Evolutionary conservation across 2,888 invertebrate genomes (phyloP), one percentile per base, ranked within the genome.

Genomic region (Nysson spinosus): DNA sequence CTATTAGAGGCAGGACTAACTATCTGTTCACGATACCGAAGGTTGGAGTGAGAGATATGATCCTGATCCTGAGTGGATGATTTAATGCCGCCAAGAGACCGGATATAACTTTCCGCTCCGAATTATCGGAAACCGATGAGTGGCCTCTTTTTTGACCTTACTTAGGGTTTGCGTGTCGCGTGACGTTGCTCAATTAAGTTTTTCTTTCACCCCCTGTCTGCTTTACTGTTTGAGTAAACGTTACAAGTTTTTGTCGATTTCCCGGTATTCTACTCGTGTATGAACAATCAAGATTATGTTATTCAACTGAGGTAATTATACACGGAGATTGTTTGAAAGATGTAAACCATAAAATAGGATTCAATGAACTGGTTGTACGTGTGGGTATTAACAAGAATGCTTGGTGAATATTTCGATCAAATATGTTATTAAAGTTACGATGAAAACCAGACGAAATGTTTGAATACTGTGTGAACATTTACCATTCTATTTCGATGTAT

Each of bases 41-140:
- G n/a, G n/a, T n/a, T n/a, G n/a, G n/a, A n/a, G n/a, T 75, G 72
- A 75, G 68, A 54, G 39, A 30, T 24, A 47, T 72, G 65, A 51
- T 55, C 46, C 44, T 55, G 61, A 62, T 62, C 61, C 62, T 34
- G 52, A 63, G 52, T 50, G 55, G 65, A 37, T 70, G 79, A 79
- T 74, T 64, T 64, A 63, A 58, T 40, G 55, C 14, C 54, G 35
- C 11, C 65, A 49, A 49, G 51, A 58, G 47, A 51, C 46, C 58
- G 65, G 70, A 70, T 60, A 60, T 57, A 43, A 32, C 52, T 47
- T 67, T 63, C 42, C 72, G 63, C 37, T 35, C 44, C 66, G 60
- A 75, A 75, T 75, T 75, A 75, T 75, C 69, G 73, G 69, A 72
- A 74, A 72, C 68, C 74, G 76, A 74, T 75, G 69, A 65, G 24